Base-by-base conservation (phyloP, 2,888 invertebrate genomes). In the Maniola hyperantus region DNA sequence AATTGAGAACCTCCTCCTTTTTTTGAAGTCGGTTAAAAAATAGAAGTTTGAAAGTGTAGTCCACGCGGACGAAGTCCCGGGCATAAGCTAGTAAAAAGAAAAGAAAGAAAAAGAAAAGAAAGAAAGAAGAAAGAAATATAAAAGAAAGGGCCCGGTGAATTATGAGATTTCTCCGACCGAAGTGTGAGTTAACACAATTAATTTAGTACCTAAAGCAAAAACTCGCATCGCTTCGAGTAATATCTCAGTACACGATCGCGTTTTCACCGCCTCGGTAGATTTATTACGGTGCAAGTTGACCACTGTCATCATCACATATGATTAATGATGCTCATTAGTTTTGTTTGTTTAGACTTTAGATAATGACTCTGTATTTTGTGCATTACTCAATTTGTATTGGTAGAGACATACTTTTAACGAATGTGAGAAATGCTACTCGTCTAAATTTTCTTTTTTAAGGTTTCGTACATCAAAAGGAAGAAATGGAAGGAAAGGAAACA, bases 231-330 rank as follows among this genome's bases (percentile, higher is more conserved):
- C 8, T 26, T 11, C 42, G 57, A 26, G 20, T 42, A 57, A 53
- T 64, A 66, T 66, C 66, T 63, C 20, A 33, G 50, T 51, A 50
- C 57, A 50, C 36, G 58, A 66, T 66, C 63, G 58, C 51, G 62
- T 57, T 53, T 66, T 58, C 63, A 66, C 55, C 66, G 61, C 61
- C 58, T 66, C 63, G 18, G 15, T 57, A 58, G 63, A 66, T 62
- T 63, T 63, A 66, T 66, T 51, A 58, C 62, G 48, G 34, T 46
- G 51, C 26, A 6, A n/a, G 18, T 57, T 63, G 62, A 57, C 57
- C 58, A 51, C 62, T 66, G 58, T 66, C 66, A 66, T 66, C 63
- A 62, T 53, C 58, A 58, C 58, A n/a, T 53, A 48, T 51, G 63
- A 66, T 66, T 59, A 53, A 66, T 33, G 57, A 57, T 42, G 62